Evolutionary conservation across 2,797 vertebrate genomes (phyloP).

Genomic region (Mormyrus hasselquistii): DNA sequence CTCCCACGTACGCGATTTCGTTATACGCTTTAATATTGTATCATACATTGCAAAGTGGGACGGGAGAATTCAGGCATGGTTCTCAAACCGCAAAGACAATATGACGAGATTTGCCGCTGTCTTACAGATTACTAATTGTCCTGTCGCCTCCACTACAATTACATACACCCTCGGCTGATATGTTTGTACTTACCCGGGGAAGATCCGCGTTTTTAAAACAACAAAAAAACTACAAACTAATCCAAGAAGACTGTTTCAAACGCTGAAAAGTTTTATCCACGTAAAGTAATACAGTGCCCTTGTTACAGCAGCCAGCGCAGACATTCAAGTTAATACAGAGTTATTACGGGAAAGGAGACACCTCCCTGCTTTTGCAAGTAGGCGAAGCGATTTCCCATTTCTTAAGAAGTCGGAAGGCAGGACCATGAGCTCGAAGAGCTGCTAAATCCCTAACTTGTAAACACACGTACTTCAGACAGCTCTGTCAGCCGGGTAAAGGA

Average conservation of each 20-base stretch:
- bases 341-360: neutral
- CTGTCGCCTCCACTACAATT: neutral
- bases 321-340: neutral
- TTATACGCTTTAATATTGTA: neutral
- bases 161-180: neutral
- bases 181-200: neutral
- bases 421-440: neutral
- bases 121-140: neutral
- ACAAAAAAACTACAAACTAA: neutral
- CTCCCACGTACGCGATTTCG: neutral
- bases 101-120: neutral
- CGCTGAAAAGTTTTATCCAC: neutral
- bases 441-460: neutral
- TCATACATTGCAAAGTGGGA: neutral
- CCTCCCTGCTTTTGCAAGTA: neutral
- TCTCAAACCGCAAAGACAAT: neutral
- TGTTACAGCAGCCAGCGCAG: neutral
- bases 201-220: neutral
- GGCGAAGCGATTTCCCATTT: slow-evolving; percentile 10
- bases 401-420: neutral
- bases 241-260: neutral
- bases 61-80: neutral
- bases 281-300: neutral
- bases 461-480: neutral
- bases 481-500: neutral